Evolutionary conservation across 2,797 vertebrate species (phyloP).

Genomic region (Cynodonichthys magdalenae): DNA sequence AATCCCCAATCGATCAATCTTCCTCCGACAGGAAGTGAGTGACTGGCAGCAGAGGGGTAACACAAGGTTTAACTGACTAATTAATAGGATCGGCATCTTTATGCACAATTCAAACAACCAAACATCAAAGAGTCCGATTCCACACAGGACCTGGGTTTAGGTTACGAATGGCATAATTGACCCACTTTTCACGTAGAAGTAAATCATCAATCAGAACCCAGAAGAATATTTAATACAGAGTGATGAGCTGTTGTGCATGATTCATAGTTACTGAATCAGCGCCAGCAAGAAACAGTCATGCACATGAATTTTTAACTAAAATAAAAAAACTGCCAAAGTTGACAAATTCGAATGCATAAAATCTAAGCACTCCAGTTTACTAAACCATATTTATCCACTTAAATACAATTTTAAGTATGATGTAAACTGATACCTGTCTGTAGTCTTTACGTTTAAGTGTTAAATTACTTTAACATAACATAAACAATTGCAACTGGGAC

Average conservation of each 20-base stretch:
- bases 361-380: not conserved
- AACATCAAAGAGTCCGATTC: conserved; percentile 37
- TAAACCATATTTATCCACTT: not conserved
- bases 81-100: conserved; percentile 23
- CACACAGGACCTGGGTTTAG: conserved; percentile 10
- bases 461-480: conserved; percentile 8
- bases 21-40: conserved; percentile 53
- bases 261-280: conserved; percentile 18
- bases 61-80: conserved; percentile 19
- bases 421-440: conserved; percentile 11
- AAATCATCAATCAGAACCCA: conserved; percentile 38
- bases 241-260: conserved; percentile 20
- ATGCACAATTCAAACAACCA: conserved; percentile 13
- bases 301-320: conserved; percentile 3
- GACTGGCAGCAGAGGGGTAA: conserved; percentile 20
- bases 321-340: too few species aligned
- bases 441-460: conserved; percentile 1
- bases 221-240: conserved; percentile 18
- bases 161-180: conserved; percentile 24
- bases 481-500: conserved; percentile 6
- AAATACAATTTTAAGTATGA: not conserved
- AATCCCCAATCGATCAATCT: conserved; percentile 40
- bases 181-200: conserved; percentile 33
- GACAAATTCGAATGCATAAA: conserved; percentile 5
- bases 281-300: conserved; percentile 3